Base-by-base conservation (phyloP, 2,888 invertebrate genomes). In the Drosophila helvetica region DNA sequence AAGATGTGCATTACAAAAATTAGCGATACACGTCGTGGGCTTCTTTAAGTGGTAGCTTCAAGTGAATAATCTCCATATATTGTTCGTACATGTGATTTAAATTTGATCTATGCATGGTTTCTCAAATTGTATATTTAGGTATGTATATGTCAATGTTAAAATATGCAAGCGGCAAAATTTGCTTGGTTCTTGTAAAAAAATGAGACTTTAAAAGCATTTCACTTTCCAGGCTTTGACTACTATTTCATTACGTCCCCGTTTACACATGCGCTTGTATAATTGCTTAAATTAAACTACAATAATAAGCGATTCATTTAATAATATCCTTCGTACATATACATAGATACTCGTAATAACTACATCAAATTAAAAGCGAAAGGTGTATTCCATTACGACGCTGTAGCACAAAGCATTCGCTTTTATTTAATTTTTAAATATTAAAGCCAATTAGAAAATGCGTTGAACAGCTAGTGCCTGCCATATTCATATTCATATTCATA, bases 121-220 rank as follows among this genome's bases (percentile, higher is more conserved):
- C 67, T 76, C 70, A 53, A 77, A 75, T 79, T 85, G 79, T 85
- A 80, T 78, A 81, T 69, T 73, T 62, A 75, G 80, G 69, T 83
- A 82, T 80, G 69, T 83, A 82, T 80, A 75, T 74, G 83, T 77
- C 61, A 48, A 74, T 81, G 79, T 88, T 85, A 88, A 89, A 88
- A 89, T 79, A 85, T 86, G 85, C 88, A 86, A 89, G 86, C 89
- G 65, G 74, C 75, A 87, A 88, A 88, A 84, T 77, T 75, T 75
- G 89, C 87, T 89, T 85, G 80, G 79, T 80, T 88, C 79, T 86
- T 83, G 74, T 86, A 81, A 88, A 86, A 83, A 86, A 88, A 88
- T 81, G 85, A 88, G 85, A 89, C 88, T 89, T 89, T 89, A 89
- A 90, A 90, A 90, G 90, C 90, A 85, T 88, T 86, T 86, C 77